Evolutionary conservation across 2,797 vertebrate species (phyloP).

Genomic region (Anniella stebbinsi): DNA sequence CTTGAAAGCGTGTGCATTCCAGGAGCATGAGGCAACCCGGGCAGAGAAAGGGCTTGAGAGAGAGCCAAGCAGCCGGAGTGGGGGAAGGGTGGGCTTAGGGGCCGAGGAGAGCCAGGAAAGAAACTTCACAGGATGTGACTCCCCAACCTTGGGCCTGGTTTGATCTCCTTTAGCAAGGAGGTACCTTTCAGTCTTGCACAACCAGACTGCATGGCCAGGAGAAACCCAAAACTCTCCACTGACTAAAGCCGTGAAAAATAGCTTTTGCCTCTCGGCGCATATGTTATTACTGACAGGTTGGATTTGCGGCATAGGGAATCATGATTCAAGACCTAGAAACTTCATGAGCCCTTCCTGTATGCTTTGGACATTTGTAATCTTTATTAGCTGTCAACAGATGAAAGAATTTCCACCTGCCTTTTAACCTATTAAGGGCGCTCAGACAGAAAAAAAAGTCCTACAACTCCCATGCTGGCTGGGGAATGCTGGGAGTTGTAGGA

Average conservation of each 20-base stretch:
- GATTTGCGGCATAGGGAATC: neutral
- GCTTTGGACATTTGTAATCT: neutral
- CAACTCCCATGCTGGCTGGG: too few relatives aligned
- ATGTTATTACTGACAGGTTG: too few relatives aligned
- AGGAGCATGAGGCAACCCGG: neutral
- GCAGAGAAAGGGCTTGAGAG: neutral
- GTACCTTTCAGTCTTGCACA: neutral
- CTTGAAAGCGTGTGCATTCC: slow-evolving; percentile 17
- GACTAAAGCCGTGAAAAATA: neutral
- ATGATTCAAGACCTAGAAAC: neutral
- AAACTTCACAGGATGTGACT: slow-evolving; percentile 31
- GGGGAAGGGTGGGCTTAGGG: neutral
- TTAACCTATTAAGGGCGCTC: neutral
- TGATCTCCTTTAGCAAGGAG: neutral
- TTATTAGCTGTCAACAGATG: neutral
- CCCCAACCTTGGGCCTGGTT: slow-evolving; percentile 4
- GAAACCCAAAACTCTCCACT: neutral
- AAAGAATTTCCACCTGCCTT: neutral
- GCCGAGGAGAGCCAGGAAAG: neutral
- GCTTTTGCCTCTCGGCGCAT: neutral
- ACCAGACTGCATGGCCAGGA: neutral
- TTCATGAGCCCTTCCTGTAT: neutral
- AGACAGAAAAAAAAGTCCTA: neutral
- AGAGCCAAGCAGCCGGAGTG: neutral
- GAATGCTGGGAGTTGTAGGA: neutral